phyloP scores from a whole-genome alignment of 2,113 vertebrate species.

The Spizaetus ornatus region DNA sequence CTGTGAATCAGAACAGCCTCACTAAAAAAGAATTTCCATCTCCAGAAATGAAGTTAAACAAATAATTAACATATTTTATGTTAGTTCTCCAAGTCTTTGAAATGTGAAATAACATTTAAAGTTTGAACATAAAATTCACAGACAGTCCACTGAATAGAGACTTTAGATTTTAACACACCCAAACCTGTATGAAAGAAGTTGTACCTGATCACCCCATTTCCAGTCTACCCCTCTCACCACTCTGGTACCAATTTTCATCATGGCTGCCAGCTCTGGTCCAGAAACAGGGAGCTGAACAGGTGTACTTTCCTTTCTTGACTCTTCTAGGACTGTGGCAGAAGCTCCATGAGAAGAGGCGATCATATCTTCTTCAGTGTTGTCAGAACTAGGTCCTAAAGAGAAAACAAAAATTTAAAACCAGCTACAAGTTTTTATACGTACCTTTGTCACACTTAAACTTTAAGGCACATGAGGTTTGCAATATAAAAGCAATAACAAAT shows the following conservation, averaged over 20 bases:
- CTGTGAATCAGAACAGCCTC: not conserved
- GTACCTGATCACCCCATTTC: slow-evolving; percentile 99
- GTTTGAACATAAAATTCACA: not conserved
- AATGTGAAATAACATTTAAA: not conserved
- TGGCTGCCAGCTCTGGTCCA: slow-evolving; percentile 93
- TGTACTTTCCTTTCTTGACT: slow-evolving; percentile 88
- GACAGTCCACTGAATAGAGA: not conserved
- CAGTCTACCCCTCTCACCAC: slow-evolving; percentile 97
- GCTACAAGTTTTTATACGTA: not conserved
- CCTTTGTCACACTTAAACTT: not conserved
- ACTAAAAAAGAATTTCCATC: not conserved
- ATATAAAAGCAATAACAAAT: not conserved
- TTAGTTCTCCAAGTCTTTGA: not conserved
- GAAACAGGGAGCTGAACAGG: slow-evolving; percentile 89
- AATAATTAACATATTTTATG: not conserved
- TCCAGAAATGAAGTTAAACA: not conserved
- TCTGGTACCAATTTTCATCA: slow-evolving; percentile 99
- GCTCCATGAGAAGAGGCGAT: slow-evolving; percentile 79
- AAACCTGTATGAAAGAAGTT: not conserved
- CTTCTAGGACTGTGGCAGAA: slow-evolving; percentile 94
- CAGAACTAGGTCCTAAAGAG: slow-evolving; percentile 85
- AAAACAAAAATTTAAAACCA: not conserved
- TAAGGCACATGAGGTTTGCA: not conserved
- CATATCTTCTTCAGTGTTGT: slow-evolving; percentile 87
- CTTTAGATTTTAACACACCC: not conserved